phyloP scores from a whole-genome alignment of 2,888 invertebrate species.

The Strigamia crassipes region DNA sequence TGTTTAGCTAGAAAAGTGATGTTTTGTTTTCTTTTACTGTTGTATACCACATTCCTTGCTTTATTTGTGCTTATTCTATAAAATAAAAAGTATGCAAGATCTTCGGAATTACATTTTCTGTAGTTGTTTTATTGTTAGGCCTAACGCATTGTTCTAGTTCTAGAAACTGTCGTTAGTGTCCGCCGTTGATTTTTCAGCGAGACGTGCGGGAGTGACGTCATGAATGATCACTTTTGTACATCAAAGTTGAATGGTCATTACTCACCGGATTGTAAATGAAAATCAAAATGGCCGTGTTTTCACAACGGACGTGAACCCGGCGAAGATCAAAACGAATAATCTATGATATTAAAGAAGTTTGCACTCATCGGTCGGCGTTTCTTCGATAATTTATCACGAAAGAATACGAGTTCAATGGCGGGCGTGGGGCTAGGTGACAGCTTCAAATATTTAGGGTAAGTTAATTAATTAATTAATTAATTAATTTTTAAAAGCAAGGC shows the following conservation, averaged over 20 bases:
- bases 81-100: neutral
- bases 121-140: too few relatives aligned
- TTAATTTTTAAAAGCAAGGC: neutral
- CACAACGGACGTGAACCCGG: neutral
- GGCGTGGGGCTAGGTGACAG: neutral
- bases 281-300: neutral
- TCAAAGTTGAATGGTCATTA: too few relatives aligned
- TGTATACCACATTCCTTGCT: slow-evolving; percentile 14
- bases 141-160: too few relatives aligned
- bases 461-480: neutral
- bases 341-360: neutral
- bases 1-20: neutral
- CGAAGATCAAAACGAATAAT: too few relatives aligned
- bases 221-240: too few relatives aligned
- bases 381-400: neutral
- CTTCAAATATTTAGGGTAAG: slow-evolving; percentile 1
- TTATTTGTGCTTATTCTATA: neutral
- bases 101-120: neutral
- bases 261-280: neutral
- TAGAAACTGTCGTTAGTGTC: too few relatives aligned
- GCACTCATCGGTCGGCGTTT: neutral
- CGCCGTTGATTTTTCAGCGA: too few relatives aligned
- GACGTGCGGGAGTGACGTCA: slow-evolving; percentile 17
- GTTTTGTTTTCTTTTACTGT: neutral
- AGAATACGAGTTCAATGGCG: neutral